Conservation (phyloP, 92 coral and sea anemone genomes). For the Epizoanthus rinbou region DNA sequence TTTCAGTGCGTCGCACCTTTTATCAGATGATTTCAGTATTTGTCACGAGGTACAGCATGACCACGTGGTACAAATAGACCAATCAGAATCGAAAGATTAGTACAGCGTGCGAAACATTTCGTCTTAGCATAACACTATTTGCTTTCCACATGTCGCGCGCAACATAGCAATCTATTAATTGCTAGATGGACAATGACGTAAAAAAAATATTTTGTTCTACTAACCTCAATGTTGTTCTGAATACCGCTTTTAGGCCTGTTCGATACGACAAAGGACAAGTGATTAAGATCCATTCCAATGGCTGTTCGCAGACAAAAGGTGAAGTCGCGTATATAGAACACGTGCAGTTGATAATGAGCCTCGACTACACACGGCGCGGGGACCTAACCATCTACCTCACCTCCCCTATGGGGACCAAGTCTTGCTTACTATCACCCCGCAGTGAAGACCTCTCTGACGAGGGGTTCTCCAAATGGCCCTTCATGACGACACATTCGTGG, state of each 20-base stretch:
- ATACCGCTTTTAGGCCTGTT: slow-evolving; percentile 62
- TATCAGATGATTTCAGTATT: too few relatives aligned
- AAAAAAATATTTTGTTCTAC: too few relatives aligned
- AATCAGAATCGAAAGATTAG: too few relatives aligned
- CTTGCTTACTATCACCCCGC: slow-evolving; percentile 89
- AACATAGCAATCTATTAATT: too few relatives aligned
- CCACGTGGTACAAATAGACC: too few relatives aligned
- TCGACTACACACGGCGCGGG: slow-evolving; percentile 94
- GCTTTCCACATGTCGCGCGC: too few relatives aligned
- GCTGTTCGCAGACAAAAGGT: slow-evolving; percentile 84
- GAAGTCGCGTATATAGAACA: slow-evolving; percentile 95
- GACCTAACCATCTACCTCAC: slow-evolving; percentile 90
- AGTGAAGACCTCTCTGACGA: slow-evolving; percentile 96
- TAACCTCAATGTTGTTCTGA: too few relatives aligned
- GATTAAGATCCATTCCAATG: slow-evolving; percentile 93
- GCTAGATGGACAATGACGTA: too few relatives aligned
- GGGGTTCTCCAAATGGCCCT: slow-evolving; percentile 99
- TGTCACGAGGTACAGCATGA: too few relatives aligned
- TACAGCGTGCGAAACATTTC: too few relatives aligned
- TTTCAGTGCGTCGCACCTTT: too few relatives aligned
- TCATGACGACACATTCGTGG: slow-evolving; percentile 99
- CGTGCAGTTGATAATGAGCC: slow-evolving; percentile 88
- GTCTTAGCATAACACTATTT: too few relatives aligned
- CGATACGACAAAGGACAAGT: slow-evolving; percentile 74
- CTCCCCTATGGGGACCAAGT: slow-evolving; percentile 99